Evolutionary conservation across 1,140 invertebrate species (phyloP).

Genomic region (Propsilocerus akamusi): DNA sequence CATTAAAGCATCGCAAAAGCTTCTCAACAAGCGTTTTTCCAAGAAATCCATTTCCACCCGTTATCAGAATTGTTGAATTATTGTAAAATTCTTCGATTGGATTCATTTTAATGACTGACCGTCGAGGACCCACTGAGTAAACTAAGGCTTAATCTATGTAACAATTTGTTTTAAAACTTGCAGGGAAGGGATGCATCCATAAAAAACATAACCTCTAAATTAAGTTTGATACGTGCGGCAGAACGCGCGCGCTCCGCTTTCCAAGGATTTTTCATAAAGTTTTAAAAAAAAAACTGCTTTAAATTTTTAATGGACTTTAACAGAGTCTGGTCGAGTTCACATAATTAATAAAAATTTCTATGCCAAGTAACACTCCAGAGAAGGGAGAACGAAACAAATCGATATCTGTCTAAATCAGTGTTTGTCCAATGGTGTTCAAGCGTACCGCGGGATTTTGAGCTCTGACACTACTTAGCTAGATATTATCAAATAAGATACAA

Average conservation of each 20-base stretch:
- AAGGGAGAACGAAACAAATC: not conserved
- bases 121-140: not conserved
- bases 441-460: not conserved
- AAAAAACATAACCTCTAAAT: not conserved
- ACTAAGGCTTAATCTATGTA: not conserved
- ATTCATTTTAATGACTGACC: not conserved
- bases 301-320: not conserved
- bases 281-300: not conserved
- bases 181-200: not conserved
- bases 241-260: too few species aligned
- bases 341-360: not conserved
- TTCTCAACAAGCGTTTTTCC: slow-evolving; percentile 80
- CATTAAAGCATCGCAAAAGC: slow-evolving; percentile 51
- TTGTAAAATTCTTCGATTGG: slow-evolving; percentile 21
- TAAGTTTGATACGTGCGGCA: not conserved
- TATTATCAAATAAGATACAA: too few species aligned
- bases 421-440: not conserved
- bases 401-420: not conserved
- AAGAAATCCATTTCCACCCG: slow-evolving; percentile 66
- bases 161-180: not conserved
- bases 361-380: not conserved
- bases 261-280: too few species aligned
- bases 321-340: not conserved
- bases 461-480: too few species aligned
- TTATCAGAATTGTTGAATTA: slow-evolving; percentile 32